Percentiles rank a stretch among this genome's conserved stretches.
These are phyloP conservation scores for Gnathonemus echidnorhynchus DNA, from an alignment of 2,113 vertebrate species.

Conservation along the genomic window DNA sequence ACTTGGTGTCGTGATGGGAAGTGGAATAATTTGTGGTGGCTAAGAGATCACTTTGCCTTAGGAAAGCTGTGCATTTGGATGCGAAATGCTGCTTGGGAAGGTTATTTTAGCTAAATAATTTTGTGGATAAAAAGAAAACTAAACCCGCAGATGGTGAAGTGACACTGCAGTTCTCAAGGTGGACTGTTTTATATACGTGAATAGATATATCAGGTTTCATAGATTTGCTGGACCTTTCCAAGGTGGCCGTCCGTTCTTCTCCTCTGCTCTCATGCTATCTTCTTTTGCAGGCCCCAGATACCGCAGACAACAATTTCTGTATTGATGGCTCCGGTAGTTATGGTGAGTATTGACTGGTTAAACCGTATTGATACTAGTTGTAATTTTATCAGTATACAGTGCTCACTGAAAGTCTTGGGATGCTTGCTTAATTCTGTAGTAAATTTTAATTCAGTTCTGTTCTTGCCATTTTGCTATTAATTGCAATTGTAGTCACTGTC, in stretches of 20 bases:
- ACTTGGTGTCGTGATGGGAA: neutral
- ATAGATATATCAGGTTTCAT: neutral
- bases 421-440: neutral
- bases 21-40: neutral
- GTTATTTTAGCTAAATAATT: neutral
- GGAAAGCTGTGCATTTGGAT: neutral
- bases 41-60: neutral
- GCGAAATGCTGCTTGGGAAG: neutral
- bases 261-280: constrained; percentile 26
- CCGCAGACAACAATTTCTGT: constrained; percentile 59
- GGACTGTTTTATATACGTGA: neutral
- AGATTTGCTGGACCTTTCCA: neutral
- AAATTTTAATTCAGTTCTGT: neutral
- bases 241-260: neutral
- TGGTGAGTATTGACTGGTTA: constrained; percentile 57
- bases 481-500: neutral
- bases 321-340: constrained; percentile 58
- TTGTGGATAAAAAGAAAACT: neutral
- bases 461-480: neutral
- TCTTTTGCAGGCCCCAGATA: constrained; percentile 72
- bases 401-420: neutral
- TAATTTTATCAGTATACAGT: neutral
- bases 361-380: neutral
- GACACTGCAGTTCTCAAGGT: neutral
- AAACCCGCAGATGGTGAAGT: neutral